These are phyloP conservation scores for Dipodomys spectabilis DNA, from an alignment of 2,113 vertebrate species.

Conservation along the genomic window DNA sequence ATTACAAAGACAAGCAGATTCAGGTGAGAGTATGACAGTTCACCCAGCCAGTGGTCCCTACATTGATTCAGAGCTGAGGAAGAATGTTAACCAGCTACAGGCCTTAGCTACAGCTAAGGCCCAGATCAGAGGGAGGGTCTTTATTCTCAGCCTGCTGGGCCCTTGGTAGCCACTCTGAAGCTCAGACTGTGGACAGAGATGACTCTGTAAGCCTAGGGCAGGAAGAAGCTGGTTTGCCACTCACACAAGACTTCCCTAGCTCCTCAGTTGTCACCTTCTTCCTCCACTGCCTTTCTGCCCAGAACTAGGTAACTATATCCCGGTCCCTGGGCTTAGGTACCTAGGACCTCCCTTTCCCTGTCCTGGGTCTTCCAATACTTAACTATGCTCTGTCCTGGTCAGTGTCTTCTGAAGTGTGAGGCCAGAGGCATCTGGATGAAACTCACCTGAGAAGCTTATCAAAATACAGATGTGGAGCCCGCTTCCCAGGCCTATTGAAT, in stretches of 20 bases:
- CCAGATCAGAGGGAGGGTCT: too few species aligned
- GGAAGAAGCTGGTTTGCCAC: background rate
- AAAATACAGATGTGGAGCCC: background rate
- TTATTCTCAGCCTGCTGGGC: too few species aligned
- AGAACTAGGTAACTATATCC: background rate
- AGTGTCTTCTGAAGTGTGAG: background rate
- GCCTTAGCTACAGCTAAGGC: too few species aligned
- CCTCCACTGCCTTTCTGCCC: background rate
- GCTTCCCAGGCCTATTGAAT: background rate
- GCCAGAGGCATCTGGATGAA: background rate
- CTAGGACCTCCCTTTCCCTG: background rate
- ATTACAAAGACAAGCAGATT: too few species aligned
- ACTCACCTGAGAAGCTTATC: background rate
- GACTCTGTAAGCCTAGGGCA: too few species aligned
- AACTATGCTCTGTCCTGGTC: background rate
- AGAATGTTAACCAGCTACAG: too few species aligned
- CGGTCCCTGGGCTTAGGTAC: background rate
- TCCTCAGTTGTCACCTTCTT: background rate
- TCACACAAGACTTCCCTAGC: background rate
- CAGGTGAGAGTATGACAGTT: too few species aligned
- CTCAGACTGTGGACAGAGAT: too few species aligned
- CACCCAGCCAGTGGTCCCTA: too few species aligned
- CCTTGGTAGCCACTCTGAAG: too few species aligned
- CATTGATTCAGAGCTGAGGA: too few species aligned
- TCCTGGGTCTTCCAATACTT: background rate